Evolutionary conservation across 2,797 vertebrate species (phyloP), one percentile per base, ranked within the genome.

Genomic region (Schizothorax lantsangensis): DNA sequence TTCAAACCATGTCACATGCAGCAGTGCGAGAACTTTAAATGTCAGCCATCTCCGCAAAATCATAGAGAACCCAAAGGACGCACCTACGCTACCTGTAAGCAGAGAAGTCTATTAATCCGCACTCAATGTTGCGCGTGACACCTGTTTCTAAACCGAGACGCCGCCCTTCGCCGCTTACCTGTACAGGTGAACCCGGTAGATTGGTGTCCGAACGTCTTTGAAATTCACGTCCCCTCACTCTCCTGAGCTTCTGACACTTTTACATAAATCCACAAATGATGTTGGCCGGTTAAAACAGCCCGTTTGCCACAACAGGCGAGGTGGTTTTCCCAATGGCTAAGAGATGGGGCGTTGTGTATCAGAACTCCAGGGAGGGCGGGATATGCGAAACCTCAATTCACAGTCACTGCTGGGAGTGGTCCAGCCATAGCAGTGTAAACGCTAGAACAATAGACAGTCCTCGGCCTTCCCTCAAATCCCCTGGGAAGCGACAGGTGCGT

Each of bases 111-210:
- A 57, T 52, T 21, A 40, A 17, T 40, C 2, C 17, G 19, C 47
- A 6, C 14, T 64, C 15, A 66, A 23, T 21, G 45, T 23, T 40
- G 62, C 17, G 36, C 64, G n/a, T 7, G n/a, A 30, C 52, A 64
- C 81, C 81, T 72, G 86, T 49, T 57, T 23, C 73, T 59, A 78
- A 38, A 19, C 15, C 0, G 72, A 47, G 47, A 77, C 78, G 36
- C 75, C 86, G 30, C 68, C 38, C 75, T 84, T 54, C 8, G 3
- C n/a, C 17, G 45, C 78, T 85, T 88, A 88, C 87, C 87, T 88
- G 87, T 77, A 64, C 84, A 88, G 87, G 79, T 85, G 87, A 57
- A 17, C 6, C 78, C 43, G 68, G 66, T 66, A 38, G 64, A 45
- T 68, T 26, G 73, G 87, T 74, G 81, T 30, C 66, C 38, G 43